A percentile compares a stretch with the other conserved stretches of the same genome.
Conservation (phyloP, 2,797 vertebrate genomes). For the Avahi laniger region DNA sequence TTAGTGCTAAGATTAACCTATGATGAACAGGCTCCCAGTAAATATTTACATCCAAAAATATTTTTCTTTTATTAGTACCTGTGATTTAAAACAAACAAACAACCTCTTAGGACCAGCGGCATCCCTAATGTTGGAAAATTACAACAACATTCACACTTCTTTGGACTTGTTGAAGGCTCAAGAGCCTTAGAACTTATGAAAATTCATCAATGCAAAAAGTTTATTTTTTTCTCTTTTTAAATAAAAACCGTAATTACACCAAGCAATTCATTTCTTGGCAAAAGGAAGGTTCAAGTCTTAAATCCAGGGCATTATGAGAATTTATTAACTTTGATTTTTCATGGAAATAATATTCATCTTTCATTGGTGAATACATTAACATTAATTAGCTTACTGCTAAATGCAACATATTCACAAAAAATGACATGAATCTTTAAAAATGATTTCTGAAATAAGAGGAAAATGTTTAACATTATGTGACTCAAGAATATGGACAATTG, state of each 20-base stretch:
- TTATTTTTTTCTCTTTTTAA: slow-evolving; percentile 3
- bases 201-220: background rate
- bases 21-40: slow-evolving; percentile 46
- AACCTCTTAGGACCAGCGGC: background rate
- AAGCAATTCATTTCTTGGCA: slow-evolving; percentile 29
- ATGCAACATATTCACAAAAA: background rate
- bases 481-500: background rate
- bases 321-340: slow-evolving; percentile 25
- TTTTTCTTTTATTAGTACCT: slow-evolving; percentile 71
- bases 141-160: slow-evolving; percentile 9
- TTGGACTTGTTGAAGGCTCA: background rate
- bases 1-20: slow-evolving; percentile 56
- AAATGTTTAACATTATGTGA: slow-evolving; percentile 8
- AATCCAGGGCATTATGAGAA: slow-evolving; percentile 18
- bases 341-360: slow-evolving; percentile 29
- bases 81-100: slow-evolving; percentile 65
- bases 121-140: slow-evolving; percentile 51
- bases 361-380: slow-evolving; percentile 28
- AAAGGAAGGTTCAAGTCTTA: slow-evolving; percentile 31
- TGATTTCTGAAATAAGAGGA: slow-evolving; percentile 37
- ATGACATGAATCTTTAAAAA: background rate
- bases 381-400: slow-evolving; percentile 47
- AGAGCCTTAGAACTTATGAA: background rate
- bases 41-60: slow-evolving; percentile 71
- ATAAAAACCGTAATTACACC: slow-evolving; percentile 18